Conservation (phyloP, 2,888 invertebrate genomes). For the Parnassius glacialis region DNA sequence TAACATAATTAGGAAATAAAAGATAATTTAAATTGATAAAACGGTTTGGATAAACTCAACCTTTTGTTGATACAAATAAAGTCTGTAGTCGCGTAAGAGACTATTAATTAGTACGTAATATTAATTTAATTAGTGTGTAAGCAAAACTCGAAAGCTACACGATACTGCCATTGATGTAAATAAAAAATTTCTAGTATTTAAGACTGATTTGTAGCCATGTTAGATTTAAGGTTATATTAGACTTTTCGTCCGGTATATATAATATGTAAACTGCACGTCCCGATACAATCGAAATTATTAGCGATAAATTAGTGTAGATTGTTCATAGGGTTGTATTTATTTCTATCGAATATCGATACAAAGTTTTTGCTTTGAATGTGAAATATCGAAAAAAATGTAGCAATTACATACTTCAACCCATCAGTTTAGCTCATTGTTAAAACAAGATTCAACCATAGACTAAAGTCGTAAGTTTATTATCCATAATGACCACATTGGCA, state of each 20-base stretch:
- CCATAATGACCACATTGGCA: no score
- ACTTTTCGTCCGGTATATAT: constrained; percentile 56
- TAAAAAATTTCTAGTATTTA: constrained; percentile 51
- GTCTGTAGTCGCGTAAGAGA: constrained; percentile 1
- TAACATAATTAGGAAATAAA: no score
- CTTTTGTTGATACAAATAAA: not conserved
- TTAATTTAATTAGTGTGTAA: constrained; percentile 27
- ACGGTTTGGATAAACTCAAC: no score
- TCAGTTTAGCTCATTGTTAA: no score
- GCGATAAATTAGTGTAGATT: constrained; percentile 19
- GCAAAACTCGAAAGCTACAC: constrained; percentile 62
- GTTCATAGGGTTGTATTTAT: constrained; percentile 4
- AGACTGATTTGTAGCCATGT: constrained; percentile 56
- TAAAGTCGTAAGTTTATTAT: no score
- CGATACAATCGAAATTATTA: constrained; percentile 58
- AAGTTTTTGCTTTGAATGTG: not conserved
- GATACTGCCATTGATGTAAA: constrained; percentile 71
- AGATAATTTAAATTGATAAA: no score
- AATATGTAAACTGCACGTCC: constrained; percentile 59
- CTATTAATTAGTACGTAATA: constrained; percentile 6
- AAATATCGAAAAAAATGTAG: no score
- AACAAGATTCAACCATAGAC: no score
- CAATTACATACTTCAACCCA: no score
- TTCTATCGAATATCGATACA: constrained; percentile 15
- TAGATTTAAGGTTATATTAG: constrained; percentile 33